Base-by-base conservation (phyloP, 2,888 invertebrate species). In the Philaethria dido region DNA sequence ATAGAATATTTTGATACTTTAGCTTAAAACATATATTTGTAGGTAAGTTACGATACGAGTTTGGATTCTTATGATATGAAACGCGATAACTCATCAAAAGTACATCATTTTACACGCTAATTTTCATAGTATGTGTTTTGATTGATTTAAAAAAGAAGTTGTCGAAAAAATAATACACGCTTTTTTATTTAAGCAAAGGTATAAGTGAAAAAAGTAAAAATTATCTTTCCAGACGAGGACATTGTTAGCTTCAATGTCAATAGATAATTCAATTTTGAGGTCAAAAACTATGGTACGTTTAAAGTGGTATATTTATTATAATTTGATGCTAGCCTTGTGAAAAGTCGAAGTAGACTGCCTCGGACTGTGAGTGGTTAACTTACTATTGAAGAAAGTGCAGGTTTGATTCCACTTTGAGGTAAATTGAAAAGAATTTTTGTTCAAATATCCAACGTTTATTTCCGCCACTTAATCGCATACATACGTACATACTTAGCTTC, bases 241-340 rank as follows among this genome's bases (percentile, higher is more conserved):
- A 22, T 20, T n/a, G 20, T 57, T 29, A 50, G 50, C 50, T 50
- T 42, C 55, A 57, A 57, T 57, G 39, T 11, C 39, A 20, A 57
- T 22, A 57, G 55, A 57, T 57, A 55, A n/a, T 55, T 57, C 55
- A 57, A n/a, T 22, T 11, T 57, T 11, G n/a, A 39, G 22, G 39
- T 39, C 55, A 39, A 42, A 57, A 57, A 57, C n/a, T 42, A 57
- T 22, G 20, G 20, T 42, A 57, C n/a, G 39, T 8, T 14, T 39
- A 14, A 22, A 47, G 20, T 57, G 18, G n/a, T 39, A 22, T 39
- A 20, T 55, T 36, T 54, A 36, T 33, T 33, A 18, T 39, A 39
- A 36, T 14, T 55, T 39, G 33, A 54, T 33, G 39, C 14, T 42
- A 22, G 50, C 50, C 50, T 50, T 50, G 50, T n/a, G 16, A 29